Base-by-base conservation (phyloP, 2,113 vertebrate species). In the Pteronura brasiliensis region DNA sequence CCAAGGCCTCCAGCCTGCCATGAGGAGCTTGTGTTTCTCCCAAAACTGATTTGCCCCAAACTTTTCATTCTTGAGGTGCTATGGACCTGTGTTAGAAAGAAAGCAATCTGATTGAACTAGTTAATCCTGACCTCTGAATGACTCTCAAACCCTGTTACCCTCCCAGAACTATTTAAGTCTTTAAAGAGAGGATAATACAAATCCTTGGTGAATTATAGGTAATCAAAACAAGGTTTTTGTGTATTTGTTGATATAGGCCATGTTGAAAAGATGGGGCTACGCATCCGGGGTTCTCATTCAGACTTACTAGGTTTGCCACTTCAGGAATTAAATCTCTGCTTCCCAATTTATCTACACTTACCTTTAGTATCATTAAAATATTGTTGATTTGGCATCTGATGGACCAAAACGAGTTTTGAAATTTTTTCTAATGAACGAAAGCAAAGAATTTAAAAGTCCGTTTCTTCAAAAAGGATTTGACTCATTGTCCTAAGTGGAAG, bases 301-400 rank as follows among this genome's bases (percentile, higher is more conserved):
- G 55, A 88, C 4, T 57, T 57, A 85, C 7, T 93, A 71, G 25
- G 23, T 76, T 61, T 57, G 39, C 76, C 47, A 36, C 74, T 84
- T 83, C 14, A 23, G 72, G 85, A 89, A 90, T 44, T 59, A 25
- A 63, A 83, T 76, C 81, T 80, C n/a, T 72, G 44, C 77, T 94
- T 96, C 89, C 34, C 59, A 69, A 74, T 85, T 74, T 80, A 47
- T 4, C 77, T 65, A 25, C 47, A 63, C 13, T 89, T 95, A 83
- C 44, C 55, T 94, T 31, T 94, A 77, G 55, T 42, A 88, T 61
- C 39, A 87, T 36, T 59, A 90, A 93, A 88, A 88, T 84, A 20
- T 90, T 88, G 69, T 82, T 77, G 83, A 31, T 57, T 92, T 97
- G 82, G 57, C n/a, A 95, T 96, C 61, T 69, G 55, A 39, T 79